phyloP scores from a whole-genome alignment of 2,888 invertebrate genomes.

The Macrosoma leucophasiata region DNA sequence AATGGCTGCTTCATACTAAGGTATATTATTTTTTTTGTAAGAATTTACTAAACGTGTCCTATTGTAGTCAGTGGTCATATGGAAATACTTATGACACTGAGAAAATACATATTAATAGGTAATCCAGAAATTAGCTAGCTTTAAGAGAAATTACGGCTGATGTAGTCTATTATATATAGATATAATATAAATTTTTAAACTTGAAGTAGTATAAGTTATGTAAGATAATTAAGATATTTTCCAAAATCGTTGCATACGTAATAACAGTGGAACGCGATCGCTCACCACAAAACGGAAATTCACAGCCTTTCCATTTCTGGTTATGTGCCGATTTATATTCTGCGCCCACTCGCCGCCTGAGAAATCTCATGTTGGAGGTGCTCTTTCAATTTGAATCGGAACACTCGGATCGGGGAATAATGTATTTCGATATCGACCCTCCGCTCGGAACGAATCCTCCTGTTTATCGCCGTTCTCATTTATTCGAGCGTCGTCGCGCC shows the following conservation, averaged over 20 bases:
- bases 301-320: constrained; percentile 70
- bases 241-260: constrained; percentile 10
- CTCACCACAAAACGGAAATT: constrained; percentile 65
- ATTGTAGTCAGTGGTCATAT: no score
- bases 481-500: constrained; percentile 73
- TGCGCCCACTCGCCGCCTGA: constrained; percentile 73
- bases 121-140: no score
- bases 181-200: no score
- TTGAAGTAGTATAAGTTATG: constrained; percentile 1
- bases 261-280: constrained; percentile 36
- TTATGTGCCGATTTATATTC: constrained; percentile 76
- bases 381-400: constrained; percentile 77
- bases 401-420: constrained; percentile 75
- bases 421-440: constrained; percentile 76
- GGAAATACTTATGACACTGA: no score
- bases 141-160: no score
- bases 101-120: no score
- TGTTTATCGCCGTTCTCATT: constrained; percentile 74
- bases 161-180: no score
- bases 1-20: no score
- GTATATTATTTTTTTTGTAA: no score
- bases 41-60: no score
- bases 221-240: constrained; percentile 9
- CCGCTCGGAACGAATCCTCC: constrained; percentile 68
- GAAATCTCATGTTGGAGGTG: constrained; percentile 75